Conservation (phyloP, 2,888 invertebrate species). For the Ceraclea dissimilis region DNA sequence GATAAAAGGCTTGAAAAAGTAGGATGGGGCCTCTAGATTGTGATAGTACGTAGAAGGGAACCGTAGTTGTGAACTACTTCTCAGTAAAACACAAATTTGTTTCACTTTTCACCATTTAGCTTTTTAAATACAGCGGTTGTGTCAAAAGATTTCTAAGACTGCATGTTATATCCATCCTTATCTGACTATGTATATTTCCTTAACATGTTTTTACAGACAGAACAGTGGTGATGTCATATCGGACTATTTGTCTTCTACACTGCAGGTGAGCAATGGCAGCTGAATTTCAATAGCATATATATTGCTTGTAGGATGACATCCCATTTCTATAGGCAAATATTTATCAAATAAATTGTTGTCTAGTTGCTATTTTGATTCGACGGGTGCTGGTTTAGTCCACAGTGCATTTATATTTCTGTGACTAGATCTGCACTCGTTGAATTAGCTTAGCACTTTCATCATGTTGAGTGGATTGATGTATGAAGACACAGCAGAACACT, state of each 20-base stretch:
- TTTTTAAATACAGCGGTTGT: no score
- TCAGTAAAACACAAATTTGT: no score
- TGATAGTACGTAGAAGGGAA: no score
- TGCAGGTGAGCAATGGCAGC: slow-evolving; percentile 19
- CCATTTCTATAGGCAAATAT: background rate
- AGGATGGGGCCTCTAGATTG: no score
- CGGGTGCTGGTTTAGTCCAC: slow-evolving; percentile 71
- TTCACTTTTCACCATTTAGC: no score
- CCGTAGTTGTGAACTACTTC: no score
- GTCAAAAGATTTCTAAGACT: no score
- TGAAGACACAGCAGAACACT: background rate
- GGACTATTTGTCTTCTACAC: slow-evolving; percentile 19
- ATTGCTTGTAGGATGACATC: background rate
- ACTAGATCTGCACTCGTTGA: slow-evolving; percentile 90
- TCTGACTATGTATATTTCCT: background rate
- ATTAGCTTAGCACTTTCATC: slow-evolving; percentile 20
- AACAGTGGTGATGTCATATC: slow-evolving; percentile 13
- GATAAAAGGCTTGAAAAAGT: no score
- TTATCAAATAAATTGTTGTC: background rate
- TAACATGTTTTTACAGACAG: background rate
- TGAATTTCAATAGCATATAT: no score
- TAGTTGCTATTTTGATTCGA: slow-evolving; percentile 35
- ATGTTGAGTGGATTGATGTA: background rate
- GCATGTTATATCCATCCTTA: no score
- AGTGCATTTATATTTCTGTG: slow-evolving; percentile 54